Evolutionary conservation across 2,888 invertebrate species (phyloP), one percentile per base, ranked within the genome.

Genomic region (Boloria selene): DNA sequence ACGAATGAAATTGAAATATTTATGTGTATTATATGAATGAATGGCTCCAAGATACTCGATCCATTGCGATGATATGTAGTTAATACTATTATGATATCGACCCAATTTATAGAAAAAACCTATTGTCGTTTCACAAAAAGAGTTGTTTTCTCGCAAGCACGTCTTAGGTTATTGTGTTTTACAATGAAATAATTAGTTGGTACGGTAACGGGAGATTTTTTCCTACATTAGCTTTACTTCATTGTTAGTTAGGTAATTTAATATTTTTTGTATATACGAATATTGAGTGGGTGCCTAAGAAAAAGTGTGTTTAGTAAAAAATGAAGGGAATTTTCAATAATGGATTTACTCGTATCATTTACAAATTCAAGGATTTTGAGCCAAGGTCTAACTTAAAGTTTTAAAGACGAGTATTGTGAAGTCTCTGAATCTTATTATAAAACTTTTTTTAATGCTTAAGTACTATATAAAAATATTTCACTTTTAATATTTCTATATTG

Each of bases 151-250:
- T 84, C 75, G 77, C 80, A 80, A 84, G 85, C 88, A 88, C 88
- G 89, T 88, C 83, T 79, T 56, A 84, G 79, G 72, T 75, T 83
- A 86, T 86, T 87, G 85, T 82, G 77, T 75, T 79, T 79, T 80
- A 90, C 90, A 90, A 90, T 83, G 80, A 86, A 83, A 87, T 92
- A 92, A 92, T 92, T 92, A 92, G 88, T 79, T 79, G 81, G 86
- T 80, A 85, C 79, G 76, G 75, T 87, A 92, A 88, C 91, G 90
- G 90, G 84, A 83, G 79, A 77, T 76, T 81, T 89, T 89, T 87
- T 79, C 72, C 71, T 72, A 76, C 79, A 79, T 82, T 82, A 84
- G 79, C 80, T 80, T 83, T 81, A 82, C 77, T 79, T 80, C 80
- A 80, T 88, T 90, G 90, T 87, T 85, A 77, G 74, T 76, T 75